Conservation (phyloP, 2,113 vertebrate species). For the Meleagris gallopavo region DNA sequence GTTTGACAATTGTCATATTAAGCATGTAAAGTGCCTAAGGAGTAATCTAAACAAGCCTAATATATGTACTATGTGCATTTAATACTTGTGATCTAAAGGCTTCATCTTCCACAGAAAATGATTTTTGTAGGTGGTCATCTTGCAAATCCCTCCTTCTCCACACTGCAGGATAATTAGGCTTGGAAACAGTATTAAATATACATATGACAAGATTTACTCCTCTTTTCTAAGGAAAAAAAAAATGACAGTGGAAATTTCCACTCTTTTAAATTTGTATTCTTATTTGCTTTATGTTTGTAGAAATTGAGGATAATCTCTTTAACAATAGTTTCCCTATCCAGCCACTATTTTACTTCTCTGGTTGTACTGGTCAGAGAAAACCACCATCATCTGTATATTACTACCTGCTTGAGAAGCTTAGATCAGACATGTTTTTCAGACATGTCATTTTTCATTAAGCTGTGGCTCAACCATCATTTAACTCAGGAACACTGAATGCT, state of each 20-base stretch:
- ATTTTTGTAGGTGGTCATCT: neutral
- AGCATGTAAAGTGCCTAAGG: rapidly evolving
- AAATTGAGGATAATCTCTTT: neutral
- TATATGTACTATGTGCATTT: rapidly evolving
- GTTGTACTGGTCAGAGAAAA: neutral
- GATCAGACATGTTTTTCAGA: neutral
- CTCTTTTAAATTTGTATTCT: neutral
- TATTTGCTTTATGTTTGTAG: neutral
- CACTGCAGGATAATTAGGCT: neutral
- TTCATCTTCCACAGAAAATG: rapidly evolving
- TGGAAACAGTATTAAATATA: neutral
- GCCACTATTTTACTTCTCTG: neutral
- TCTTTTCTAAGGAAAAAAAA: neutral
- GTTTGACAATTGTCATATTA: neutral
- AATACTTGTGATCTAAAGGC: neutral
- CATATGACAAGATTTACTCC: neutral
- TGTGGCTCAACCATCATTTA: rapidly evolving
- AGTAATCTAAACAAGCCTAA: rapidly evolving
- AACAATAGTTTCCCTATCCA: neutral
- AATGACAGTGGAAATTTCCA: neutral
- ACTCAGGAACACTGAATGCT: rapidly evolving
- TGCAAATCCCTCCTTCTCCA: neutral
- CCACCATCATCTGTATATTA: rapidly evolving
- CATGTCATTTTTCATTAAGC: rapidly evolving
- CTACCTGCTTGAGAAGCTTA: neutral